These are phyloP conservation scores for Hydrochoerus hydrochaeris DNA, from an alignment of 2,113 vertebrate species.

Conservation along the genomic window DNA sequence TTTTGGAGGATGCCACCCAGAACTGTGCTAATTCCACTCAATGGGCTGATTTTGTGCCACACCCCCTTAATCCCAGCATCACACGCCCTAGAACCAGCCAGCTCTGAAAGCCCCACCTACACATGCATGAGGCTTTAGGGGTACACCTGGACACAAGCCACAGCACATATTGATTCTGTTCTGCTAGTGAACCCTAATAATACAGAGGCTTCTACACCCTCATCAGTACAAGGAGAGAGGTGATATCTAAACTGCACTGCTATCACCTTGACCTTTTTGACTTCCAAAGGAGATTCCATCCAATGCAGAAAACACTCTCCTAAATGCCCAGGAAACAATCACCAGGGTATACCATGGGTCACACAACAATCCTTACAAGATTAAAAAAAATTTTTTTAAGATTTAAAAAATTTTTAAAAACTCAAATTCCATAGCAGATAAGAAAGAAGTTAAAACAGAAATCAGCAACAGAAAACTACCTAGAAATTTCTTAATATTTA, in stretches of 20 bases:
- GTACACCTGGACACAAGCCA: neutral
- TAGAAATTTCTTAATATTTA: neutral
- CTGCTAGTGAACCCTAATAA: neutral
- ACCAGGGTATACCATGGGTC: neutral
- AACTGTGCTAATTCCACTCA: neutral
- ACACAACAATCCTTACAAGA: neutral
- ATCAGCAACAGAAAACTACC: neutral
- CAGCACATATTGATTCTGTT: neutral
- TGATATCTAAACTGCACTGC: neutral
- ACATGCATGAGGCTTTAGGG: neutral
- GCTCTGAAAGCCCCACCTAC: neutral
- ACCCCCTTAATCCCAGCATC: neutral
- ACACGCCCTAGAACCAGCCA: neutral
- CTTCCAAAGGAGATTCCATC: neutral
- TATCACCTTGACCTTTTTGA: neutral
- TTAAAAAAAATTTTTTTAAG: neutral
- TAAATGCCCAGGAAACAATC: neutral
- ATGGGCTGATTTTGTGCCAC: neutral
- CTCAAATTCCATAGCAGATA: neutral
- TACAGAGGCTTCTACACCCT: neutral
- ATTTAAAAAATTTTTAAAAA: neutral
- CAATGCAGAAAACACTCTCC: neutral
- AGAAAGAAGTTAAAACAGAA: neutral
- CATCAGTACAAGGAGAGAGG: neutral
- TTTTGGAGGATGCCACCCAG: neutral